Percentiles rank a stretch among this genome's conserved stretches.
phyloP scores from a whole-genome alignment of 2,888 invertebrate genomes.

The Zootermopsis nevadensis region DNA sequence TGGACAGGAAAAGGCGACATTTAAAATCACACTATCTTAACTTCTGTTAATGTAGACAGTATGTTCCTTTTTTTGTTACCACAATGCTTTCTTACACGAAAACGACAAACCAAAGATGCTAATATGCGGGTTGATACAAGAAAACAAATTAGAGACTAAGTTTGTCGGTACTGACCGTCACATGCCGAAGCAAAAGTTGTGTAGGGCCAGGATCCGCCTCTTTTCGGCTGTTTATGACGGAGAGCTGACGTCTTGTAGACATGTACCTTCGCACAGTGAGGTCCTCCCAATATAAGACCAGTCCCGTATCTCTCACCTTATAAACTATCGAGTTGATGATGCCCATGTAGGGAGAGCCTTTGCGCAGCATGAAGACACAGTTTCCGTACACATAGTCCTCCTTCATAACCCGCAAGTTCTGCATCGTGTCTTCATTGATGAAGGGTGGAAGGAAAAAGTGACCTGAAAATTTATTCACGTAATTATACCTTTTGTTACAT shows the following conservation, averaged over 20 bases:
- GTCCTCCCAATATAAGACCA: conserved; percentile 22
- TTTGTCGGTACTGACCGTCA: conserved; percentile 2
- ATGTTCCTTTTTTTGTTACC: too few species aligned
- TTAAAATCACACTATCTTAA: too few species aligned
- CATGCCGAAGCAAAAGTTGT: not conserved
- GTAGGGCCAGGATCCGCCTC: not conserved
- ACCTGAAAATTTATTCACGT: not conserved
- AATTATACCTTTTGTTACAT: too few species aligned
- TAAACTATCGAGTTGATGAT: conserved; percentile 69
- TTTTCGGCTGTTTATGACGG: conserved; percentile 25
- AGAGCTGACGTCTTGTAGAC: conserved; percentile 6
- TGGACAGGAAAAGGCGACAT: too few species aligned
- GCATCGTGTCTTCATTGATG: conserved; percentile 65
- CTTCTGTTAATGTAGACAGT: too few species aligned
- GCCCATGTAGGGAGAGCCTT: conserved; percentile 71
- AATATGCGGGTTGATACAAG: too few species aligned
- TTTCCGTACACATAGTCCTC: conserved; percentile 77
- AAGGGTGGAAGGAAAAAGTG: conserved; percentile 12
- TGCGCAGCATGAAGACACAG: conserved; percentile 72
- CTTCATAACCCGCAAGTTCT: conserved; percentile 71
- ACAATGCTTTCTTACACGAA: too few species aligned
- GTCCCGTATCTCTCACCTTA: conserved; percentile 72
- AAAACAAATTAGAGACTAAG: too few species aligned
- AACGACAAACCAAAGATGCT: too few species aligned
- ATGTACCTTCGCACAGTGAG: conserved; percentile 18